phyloP scores from a whole-genome alignment of 2,888 invertebrate genomes.

The Microchrysa polita region DNA sequence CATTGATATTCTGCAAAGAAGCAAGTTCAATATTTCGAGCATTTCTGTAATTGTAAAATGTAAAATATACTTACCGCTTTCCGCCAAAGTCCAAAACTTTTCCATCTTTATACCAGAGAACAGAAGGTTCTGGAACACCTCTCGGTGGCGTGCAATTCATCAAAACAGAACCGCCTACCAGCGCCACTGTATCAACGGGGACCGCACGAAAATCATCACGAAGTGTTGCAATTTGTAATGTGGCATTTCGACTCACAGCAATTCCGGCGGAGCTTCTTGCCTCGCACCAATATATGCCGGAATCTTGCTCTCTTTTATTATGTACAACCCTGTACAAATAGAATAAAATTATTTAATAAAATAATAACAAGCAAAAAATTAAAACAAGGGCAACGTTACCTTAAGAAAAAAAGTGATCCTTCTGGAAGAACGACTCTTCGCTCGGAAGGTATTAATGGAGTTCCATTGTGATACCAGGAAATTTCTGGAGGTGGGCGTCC shows the following conservation, averaged over 20 bases:
- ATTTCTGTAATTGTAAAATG: neutral
- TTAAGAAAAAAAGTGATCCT: slow-evolving; percentile 55
- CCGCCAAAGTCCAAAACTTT: slow-evolving; percentile 55
- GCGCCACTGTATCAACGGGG: slow-evolving; percentile 54
- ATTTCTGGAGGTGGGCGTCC: slow-evolving; percentile 56
- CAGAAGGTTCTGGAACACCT: slow-evolving; percentile 55
- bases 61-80: slow-evolving; percentile 53
- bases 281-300: slow-evolving; percentile 84
- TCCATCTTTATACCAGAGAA: slow-evolving; percentile 56
- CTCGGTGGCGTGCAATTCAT: slow-evolving; percentile 55
- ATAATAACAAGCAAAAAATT: neutral
- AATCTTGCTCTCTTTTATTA: slow-evolving; percentile 79
- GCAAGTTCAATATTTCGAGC: no score
- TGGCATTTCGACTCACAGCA: slow-evolving; percentile 78
- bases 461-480: slow-evolving; percentile 57
- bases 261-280: slow-evolving; percentile 79
- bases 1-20: slow-evolving; percentile 53
- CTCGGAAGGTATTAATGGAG: slow-evolving; percentile 55
- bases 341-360: slow-evolving; percentile 25
- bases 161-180: slow-evolving; percentile 55
- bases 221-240: slow-evolving; percentile 75
- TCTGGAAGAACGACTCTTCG: slow-evolving; percentile 55
- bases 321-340: slow-evolving; percentile 69
- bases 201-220: slow-evolving; percentile 55
- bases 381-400: slow-evolving; percentile 49